Evolutionary conservation across 2,888 invertebrate species (phyloP), one percentile per base, ranked within the genome.

Genomic region (Perdita meconis): DNA sequence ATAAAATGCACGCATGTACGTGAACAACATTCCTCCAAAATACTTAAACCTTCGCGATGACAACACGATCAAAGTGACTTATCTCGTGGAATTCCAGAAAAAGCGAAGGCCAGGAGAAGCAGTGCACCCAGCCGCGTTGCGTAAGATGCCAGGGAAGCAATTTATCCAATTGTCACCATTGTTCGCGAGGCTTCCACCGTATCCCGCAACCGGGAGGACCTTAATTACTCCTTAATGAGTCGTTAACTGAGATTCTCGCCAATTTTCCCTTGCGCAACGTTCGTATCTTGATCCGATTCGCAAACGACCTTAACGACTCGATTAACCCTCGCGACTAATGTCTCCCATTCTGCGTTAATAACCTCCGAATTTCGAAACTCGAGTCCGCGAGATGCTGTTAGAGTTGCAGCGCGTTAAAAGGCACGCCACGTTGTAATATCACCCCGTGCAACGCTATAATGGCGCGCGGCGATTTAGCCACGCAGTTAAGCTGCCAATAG

Each of bases 151-250:
- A 53, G 24, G 40, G 50, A 56, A 76, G 68, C 68, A 76, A 68
- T 77, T 77, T 59, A 60, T 26, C 55, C 76, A 77, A 77, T 77
- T 77, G 76, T 77, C 63, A 59, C 76, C 63, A 53, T 74, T 76
- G 75, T 75, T 77, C 53, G 63, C 36, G 53, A 34, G 36, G 19
- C 36, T 16, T 19, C 42, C n/a, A 26, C 22, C 36, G n/a, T 5
- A 4, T 36, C 24, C 19, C 2, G 19, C 44, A 47, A n/a, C 47
- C 61, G 34, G 19, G n/a, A 34, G 16, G 36, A 36, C 47, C 19
- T 53, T 68, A 47, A 44, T 73, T 77, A 51, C 44, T 30, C n/a
- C 34, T 47, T 53, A 77, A 77, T 44, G 51, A 63, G 26, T 61
- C 61, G 38, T 68, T 47, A 38, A 30, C 53, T 13, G 57, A 30